Evolutionary conservation across 2,797 vertebrate species (phyloP).

Genomic region (Philypnodon macrostomus): DNA sequence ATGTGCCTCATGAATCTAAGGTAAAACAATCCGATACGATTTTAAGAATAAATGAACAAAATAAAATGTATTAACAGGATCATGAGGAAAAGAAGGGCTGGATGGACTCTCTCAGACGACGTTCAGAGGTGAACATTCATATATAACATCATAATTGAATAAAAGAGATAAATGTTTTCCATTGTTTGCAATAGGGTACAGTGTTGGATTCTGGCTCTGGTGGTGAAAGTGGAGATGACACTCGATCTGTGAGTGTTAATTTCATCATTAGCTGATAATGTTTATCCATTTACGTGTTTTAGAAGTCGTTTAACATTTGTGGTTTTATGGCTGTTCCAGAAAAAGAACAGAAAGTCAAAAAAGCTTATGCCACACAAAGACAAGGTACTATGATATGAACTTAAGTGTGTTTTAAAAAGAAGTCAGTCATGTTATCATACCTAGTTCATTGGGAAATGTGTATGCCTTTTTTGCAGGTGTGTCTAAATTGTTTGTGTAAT

Average conservation of each 20-base stretch:
- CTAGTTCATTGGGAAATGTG: too few species aligned
- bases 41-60: too few species aligned
- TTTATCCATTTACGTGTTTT: too few species aligned
- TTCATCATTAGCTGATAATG: background rate
- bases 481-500: too few species aligned
- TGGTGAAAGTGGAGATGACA: slow-evolving; percentile 15
- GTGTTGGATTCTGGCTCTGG: slow-evolving; percentile 19
- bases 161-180: too few species aligned
- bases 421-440: too few species aligned
- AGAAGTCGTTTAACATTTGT: too few species aligned
- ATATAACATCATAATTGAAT: too few species aligned
- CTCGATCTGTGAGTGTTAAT: slow-evolving; percentile 20
- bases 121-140: slow-evolving; percentile 56
- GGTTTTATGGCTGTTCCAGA: too few species aligned
- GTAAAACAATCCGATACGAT: background rate
- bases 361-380: slow-evolving; percentile 56
- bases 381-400: slow-evolving; percentile 55
- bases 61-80: too few species aligned
- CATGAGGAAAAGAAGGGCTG: slow-evolving; percentile 14
- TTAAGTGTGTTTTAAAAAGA: too few species aligned
- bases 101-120: slow-evolving; percentile 14
- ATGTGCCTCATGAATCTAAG: slow-evolving; percentile 26
- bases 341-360: slow-evolving; percentile 50
- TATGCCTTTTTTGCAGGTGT: too few species aligned
- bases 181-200: slow-evolving; percentile 43